Evolutionary conservation across 2,797 vertebrate species (phyloP), one percentile per base, ranked within the genome.

Genomic region (Sarcophilus harrisii): DNA sequence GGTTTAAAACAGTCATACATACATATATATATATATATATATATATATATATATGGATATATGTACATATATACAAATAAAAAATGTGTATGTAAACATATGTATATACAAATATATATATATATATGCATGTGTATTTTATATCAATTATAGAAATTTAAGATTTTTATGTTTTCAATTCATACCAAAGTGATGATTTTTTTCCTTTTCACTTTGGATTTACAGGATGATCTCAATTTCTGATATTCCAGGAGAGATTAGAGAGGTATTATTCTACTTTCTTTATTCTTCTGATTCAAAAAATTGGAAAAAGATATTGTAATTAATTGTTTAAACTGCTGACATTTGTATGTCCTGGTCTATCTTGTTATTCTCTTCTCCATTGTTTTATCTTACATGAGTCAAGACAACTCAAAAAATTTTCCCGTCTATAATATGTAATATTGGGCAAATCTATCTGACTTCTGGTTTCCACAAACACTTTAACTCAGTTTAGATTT

Each of bases 391-490:
- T n/a, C 81, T 94, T 96, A 1, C 11, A 92, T 16, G 96, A 95
- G 62, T 55, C 0, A 28, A 90, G 45, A 94, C 60, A 0, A 28
- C 49, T 89, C 59, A 55, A 66, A 59, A 96, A 1, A 89, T 93
- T 91, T 24, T 52, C 57, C 52, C 45, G 91, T 87, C 90, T 52
- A 91, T 28, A 92, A 0, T 94, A 4, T 93, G 27, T 0, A 45
- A 87, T 90, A 95, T 55, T 89, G 93, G 49, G 9, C 54, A 60
- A 90, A 94, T 97, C 96, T 93, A 91, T 21, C 32, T 92, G 18
- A 87, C 87, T 96, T 97, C 30, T 95, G 8, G 92, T 97, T 96
- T 97, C 58, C n/a, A 30, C 94, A 95, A 28, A 52, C 95, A 57
- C 18, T 95, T 62, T 90, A 32, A 32, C 13, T 90, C 90, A 90